phyloP scores from a whole-genome alignment of 1,140 invertebrate genomes.

The Druon quercuslanigerum region DNA sequence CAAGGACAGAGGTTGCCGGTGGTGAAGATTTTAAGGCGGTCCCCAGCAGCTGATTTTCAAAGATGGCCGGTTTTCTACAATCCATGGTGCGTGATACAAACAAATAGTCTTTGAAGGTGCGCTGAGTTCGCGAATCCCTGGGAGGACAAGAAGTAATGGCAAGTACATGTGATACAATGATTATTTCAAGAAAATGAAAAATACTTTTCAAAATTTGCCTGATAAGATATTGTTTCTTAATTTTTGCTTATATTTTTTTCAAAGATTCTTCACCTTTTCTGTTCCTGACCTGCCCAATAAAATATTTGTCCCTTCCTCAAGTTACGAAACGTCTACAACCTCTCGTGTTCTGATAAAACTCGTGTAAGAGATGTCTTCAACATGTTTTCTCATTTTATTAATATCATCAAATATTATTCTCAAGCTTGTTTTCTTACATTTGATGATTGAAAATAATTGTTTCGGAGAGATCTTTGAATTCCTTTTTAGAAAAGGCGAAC shows the following conservation, averaged over 20 bases:
- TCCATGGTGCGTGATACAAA: conserved; percentile 66
- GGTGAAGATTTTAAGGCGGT: conserved; percentile 36
- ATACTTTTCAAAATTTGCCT: conserved; percentile 16
- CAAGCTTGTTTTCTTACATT: conserved; percentile 5
- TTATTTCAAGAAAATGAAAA: background rate
- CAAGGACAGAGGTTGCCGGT: background rate
- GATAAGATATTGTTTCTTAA: background rate
- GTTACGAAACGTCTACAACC: conserved; percentile 42
- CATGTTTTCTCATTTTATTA: background rate
- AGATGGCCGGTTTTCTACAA: conserved; percentile 62
- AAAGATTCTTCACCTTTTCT: conserved; percentile 31
- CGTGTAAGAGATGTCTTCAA: background rate
- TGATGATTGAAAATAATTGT: background rate
- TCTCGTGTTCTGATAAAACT: background rate
- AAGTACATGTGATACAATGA: conserved; percentile 33
- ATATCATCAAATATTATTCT: conserved; percentile 9
- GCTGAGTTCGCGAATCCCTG: conserved; percentile 35
- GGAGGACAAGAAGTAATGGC: conserved; percentile 10
- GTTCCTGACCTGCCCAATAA: conserved; percentile 65
- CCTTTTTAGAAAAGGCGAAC: background rate
- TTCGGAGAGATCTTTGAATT: background rate
- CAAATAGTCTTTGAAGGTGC: conserved; percentile 58
- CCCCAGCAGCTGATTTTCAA: conserved; percentile 67
- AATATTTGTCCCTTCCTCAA: conserved; percentile 24
- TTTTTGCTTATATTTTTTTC: background rate